Percentiles rank a stretch among this genome's conserved stretches.
Conservation (phyloP, 2,113 vertebrate genomes). For the Aleadryas rufinucha region DNA sequence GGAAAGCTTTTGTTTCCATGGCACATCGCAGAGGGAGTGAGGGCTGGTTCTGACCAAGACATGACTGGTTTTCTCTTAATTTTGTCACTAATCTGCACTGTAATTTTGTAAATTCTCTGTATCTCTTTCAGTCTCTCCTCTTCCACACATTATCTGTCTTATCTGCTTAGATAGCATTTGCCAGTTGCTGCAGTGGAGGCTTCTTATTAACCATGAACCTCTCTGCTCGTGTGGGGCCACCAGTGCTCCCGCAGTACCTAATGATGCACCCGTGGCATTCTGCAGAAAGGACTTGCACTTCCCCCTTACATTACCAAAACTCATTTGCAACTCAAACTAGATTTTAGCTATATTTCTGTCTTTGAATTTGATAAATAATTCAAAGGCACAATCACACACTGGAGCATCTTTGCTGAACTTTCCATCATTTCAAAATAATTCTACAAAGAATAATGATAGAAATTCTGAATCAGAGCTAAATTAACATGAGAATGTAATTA, state of each 20-base stretch:
- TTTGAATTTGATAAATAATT: conserved; percentile 62
- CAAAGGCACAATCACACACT: conserved; percentile 47
- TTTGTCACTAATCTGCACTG: background rate
- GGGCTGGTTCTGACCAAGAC: background rate
- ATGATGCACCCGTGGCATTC: background rate
- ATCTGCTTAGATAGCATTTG: background rate
- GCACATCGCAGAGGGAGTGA: background rate
- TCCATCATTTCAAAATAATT: conserved; percentile 51
- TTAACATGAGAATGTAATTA: conserved; percentile 67
- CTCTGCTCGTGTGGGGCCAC: fast-evolving
- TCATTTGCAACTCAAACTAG: conserved; percentile 52
- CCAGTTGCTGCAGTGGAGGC: background rate
- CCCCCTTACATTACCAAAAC: background rate
- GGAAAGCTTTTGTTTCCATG: background rate
- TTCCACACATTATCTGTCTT: background rate
- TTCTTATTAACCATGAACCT: background rate
- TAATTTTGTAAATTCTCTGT: background rate
- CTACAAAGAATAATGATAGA: conserved; percentile 51
- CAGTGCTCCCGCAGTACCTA: background rate
- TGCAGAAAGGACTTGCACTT: background rate
- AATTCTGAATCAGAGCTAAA: conserved; percentile 55
- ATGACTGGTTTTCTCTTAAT: background rate
- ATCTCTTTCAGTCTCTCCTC: background rate
- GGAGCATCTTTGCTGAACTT: conserved; percentile 44
- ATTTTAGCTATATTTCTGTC: conserved; percentile 34